These are phyloP conservation scores for human DNA, from an alignment of 2,113 vertebrate species.

Conservation along the genomic window DNA sequence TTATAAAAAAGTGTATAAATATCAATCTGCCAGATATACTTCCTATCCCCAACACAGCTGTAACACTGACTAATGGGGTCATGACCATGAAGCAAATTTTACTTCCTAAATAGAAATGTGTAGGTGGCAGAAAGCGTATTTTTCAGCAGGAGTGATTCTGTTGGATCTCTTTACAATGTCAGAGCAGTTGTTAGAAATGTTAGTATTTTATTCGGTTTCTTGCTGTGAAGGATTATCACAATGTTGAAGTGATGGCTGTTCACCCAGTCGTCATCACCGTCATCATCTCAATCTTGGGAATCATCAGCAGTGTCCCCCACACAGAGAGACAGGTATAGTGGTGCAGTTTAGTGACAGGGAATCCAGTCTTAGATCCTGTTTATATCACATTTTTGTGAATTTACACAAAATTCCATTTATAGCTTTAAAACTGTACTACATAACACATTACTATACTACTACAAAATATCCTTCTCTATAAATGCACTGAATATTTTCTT, in stretches of 20 bases:
- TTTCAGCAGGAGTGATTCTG: not conserved
- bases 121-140: not conserved
- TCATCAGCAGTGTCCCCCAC: not conserved
- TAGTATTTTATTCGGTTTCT: not conserved
- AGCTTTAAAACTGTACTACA: conserved; percentile 15
- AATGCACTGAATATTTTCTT: not conserved
- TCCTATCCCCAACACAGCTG: not conserved
- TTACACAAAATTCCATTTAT: conserved; percentile 41
- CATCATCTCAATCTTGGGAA: not conserved
- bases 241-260: not conserved
- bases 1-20: conserved; percentile 50
- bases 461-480: conserved; percentile 56
- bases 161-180: not conserved
- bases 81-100: not conserved
- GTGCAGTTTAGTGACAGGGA: not conserved
- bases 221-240: not conserved
- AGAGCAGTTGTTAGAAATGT: not conserved
- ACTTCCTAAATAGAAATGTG: not conserved
- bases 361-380: not conserved
- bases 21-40: not conserved
- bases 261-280: not conserved
- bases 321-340: not conserved
- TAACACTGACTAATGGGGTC: not conserved
- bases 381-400: conserved; percentile 22
- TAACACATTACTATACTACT: conserved; percentile 16